Evolutionary conservation across 2,888 invertebrate genomes (phyloP).

Genomic region (Metopia argyrocephala): DNA sequence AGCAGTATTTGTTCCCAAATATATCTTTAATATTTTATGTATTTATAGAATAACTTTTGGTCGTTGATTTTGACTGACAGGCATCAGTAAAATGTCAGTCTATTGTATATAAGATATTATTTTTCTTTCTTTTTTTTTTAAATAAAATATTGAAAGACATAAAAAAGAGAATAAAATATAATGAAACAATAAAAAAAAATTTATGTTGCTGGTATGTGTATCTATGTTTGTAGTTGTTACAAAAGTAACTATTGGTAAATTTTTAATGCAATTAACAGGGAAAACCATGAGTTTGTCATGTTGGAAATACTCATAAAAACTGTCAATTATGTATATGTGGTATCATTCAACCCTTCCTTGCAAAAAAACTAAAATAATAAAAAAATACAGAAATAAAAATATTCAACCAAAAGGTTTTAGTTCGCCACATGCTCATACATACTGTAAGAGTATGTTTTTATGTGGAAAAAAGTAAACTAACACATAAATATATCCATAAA

Average conservation of each 20-base stretch:
- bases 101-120: background rate
- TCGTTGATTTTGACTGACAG: conserved; percentile 15
- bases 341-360: conserved; percentile 1
- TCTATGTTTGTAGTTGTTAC: background rate
- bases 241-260: conserved; percentile 25
- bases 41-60: no score
- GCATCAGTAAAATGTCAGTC: conserved; percentile 2
- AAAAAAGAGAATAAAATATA: conserved; percentile 4
- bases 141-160: no score
- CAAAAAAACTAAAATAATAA: background rate
- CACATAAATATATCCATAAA: no score
- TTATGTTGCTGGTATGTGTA: conserved; percentile 4
- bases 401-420: background rate
- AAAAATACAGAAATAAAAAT: background rate
- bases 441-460: no score
- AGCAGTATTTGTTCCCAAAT: no score
- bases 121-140: no score
- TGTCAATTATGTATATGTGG: conserved; percentile 29
- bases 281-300: conserved; percentile 23
- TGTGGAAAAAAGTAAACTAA: no score
- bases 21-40: no score
- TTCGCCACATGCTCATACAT: no score
- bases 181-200: background rate
- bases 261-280: conserved; percentile 50
- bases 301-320: conserved; percentile 5